phyloP scores from a whole-genome alignment of 37 sponge, comb jelly and placozoan genomes.

The Oscarella lobularis region DNA sequence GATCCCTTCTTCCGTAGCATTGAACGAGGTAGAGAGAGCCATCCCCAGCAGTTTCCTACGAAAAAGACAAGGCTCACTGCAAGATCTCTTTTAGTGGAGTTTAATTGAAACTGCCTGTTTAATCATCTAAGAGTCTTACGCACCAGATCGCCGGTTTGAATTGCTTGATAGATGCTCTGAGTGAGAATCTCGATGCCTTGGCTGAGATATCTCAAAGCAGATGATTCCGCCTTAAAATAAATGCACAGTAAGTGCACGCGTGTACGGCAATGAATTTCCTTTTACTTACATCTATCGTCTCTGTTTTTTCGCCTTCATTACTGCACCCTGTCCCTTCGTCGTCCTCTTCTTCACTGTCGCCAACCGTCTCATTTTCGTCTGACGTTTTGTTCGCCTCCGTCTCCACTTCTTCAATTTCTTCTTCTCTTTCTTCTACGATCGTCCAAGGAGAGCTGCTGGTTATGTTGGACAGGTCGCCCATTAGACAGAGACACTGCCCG shows the following conservation, averaged over 20 bases:
- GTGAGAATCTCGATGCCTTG: no score
- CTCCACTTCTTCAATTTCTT: background rate
- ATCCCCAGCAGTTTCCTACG: background rate
- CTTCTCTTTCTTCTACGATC: no score
- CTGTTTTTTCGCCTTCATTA: background rate
- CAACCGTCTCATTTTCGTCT: background rate
- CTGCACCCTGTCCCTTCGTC: background rate
- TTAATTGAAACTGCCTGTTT: no score
- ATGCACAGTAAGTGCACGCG: no score
- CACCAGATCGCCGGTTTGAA: no score
- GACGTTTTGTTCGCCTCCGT: background rate
- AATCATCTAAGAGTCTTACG: no score
- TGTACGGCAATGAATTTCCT: no score
- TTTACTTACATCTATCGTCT: background rate
- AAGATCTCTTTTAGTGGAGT: no score
- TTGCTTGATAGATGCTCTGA: no score
- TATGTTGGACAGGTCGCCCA: background rate
- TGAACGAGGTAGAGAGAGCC: background rate
- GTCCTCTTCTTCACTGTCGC: background rate
- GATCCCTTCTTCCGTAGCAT: background rate
- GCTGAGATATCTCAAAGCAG: no score
- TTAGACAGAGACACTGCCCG: background rate
- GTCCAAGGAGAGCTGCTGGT: background rate
- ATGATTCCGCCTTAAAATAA: no score
- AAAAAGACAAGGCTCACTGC: no score